A percentile compares a stretch with the other conserved stretches of the same genome.
Conservation (phyloP, 2,888 invertebrate genomes). For the Catocala sponsa region DNA sequence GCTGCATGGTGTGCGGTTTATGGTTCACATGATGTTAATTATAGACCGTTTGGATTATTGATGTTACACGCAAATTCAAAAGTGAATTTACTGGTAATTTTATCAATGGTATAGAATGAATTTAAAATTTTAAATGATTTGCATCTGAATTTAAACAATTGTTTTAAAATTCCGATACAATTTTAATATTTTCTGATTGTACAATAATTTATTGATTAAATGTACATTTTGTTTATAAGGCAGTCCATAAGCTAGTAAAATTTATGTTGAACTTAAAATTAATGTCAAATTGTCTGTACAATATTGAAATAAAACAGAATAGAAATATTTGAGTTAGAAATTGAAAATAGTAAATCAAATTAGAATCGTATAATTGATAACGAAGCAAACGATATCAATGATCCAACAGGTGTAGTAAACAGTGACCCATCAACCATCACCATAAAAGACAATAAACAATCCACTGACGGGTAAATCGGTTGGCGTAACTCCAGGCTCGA, state of each 20-base stretch:
- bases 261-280: neutral
- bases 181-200: slow-evolving; percentile 10
- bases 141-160: slow-evolving; percentile 8
- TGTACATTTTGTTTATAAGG: neutral
- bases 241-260: neutral
- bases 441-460: slow-evolving; percentile 86
- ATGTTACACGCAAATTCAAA: slow-evolving; percentile 38
- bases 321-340: slow-evolving; percentile 4
- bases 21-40: slow-evolving; percentile 56
- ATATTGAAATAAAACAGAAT: neutral
- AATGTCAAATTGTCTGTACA: neutral
- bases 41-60: slow-evolving; percentile 50
- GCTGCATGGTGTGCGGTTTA: slow-evolving; percentile 67
- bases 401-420: slow-evolving; percentile 60
- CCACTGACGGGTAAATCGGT: slow-evolving; percentile 80
- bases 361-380: slow-evolving; percentile 39
- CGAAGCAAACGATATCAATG: slow-evolving; percentile 46
- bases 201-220: neutral
- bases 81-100: slow-evolving; percentile 37
- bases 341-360: slow-evolving; percentile 26
- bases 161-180: slow-evolving; percentile 5
- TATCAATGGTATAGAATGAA: slow-evolving; percentile 30
- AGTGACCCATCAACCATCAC: slow-evolving; percentile 79
- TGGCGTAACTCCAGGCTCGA: slow-evolving; percentile 80
- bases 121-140: slow-evolving; percentile 27